Percentiles rank a stretch among this genome's conserved stretches.
Evolutionary conservation across 53 echinoderm and acorn worm species (phyloP).

Genomic region (Antedon mediterranea): DNA sequence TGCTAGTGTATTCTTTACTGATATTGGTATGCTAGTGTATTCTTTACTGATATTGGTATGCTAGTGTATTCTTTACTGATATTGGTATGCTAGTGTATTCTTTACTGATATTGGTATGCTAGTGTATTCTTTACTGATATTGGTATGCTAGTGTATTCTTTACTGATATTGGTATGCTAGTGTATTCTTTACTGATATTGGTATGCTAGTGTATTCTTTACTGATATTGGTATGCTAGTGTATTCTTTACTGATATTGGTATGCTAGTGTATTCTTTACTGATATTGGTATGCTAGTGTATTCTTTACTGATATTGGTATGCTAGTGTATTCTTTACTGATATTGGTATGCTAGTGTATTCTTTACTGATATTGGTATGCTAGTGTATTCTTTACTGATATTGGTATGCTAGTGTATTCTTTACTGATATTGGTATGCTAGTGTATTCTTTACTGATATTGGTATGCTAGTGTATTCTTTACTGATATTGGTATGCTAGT

Average conservation of each 20-base stretch:
- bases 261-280: constrained; percentile 24
- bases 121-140: constrained; percentile 55
- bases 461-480: constrained; percentile 66
- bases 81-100: constrained; percentile 85
- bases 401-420: constrained; percentile 75
- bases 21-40: constrained; percentile 90
- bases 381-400: constrained; percentile 46
- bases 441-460: constrained; percentile 52
- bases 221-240: constrained; percentile 84
- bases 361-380: constrained; percentile 67
- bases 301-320: constrained; percentile 69
- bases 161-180: constrained; percentile 75
- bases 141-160: constrained; percentile 67
- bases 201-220: constrained; percentile 52
- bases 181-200: constrained; percentile 59
- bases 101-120: constrained; percentile 71
- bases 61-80: constrained; percentile 39
- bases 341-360: constrained; percentile 86
- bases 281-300: constrained; percentile 93
- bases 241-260: constrained; percentile 71
- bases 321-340: constrained; percentile 43
- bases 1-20: constrained; percentile 36
- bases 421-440: constrained; percentile 75
- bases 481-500: constrained; percentile 80
- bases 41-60: constrained; percentile 67